These are phyloP conservation scores for Megalurothrips usitatus DNA, from an alignment of 2,888 invertebrate species.

Conservation along the genomic window DNA sequence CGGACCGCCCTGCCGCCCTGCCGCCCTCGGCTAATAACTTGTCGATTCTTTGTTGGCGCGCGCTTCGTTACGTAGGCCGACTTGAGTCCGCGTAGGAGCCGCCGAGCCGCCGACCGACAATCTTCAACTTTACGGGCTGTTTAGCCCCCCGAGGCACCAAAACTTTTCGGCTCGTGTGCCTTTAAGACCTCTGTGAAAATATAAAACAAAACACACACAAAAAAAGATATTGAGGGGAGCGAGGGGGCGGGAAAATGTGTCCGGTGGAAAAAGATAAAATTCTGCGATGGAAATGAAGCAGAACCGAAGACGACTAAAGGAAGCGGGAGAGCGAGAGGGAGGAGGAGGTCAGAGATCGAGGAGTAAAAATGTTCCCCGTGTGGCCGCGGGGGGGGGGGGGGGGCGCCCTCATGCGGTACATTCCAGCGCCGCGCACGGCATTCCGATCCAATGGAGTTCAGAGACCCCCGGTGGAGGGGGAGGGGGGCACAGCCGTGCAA, in stretches of 20 bases:
- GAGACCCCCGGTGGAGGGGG: background rate
- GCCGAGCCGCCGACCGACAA: background rate
- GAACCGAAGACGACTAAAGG: background rate
- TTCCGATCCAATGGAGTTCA: background rate
- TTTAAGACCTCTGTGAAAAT: background rate
- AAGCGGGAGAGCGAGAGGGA: background rate
- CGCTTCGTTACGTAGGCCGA: background rate
- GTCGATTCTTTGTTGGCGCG: background rate
- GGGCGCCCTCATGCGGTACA: background rate
- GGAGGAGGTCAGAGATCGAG: background rate
- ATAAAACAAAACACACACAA: background rate
- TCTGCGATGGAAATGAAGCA: constrained; percentile 15
- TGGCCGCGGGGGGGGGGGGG: background rate
- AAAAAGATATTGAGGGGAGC: background rate
- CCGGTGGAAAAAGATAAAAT: background rate
- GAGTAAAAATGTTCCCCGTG: background rate
- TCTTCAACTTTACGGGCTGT: constrained; percentile 4
- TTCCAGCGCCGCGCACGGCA: background rate
- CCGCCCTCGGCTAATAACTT: too few relatives aligned
- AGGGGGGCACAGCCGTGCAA: background rate
- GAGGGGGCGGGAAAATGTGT: background rate
- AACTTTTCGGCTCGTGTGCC: background rate
- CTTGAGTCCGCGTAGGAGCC: too few relatives aligned
- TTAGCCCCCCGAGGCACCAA: background rate
- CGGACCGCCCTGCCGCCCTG: too few relatives aligned